Evolutionary conservation across 2,113 vertebrate genomes (phyloP).

Genomic region (Tragelaphus scriptus): DNA sequence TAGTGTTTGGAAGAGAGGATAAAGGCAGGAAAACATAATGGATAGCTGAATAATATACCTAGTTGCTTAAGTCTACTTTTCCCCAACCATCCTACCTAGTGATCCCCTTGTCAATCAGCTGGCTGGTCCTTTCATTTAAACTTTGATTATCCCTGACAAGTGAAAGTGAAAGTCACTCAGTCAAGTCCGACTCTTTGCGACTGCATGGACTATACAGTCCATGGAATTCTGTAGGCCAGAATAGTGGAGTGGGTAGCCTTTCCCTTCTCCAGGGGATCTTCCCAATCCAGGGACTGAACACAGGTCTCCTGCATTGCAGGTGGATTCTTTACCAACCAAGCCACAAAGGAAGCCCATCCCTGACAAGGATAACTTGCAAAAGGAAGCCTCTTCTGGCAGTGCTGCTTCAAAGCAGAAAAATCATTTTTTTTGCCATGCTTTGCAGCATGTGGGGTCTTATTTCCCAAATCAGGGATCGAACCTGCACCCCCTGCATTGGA

Average conservation of each 20-base stretch:
- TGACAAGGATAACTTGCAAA: slow-evolving; percentile 19
- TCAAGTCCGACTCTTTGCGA: background rate
- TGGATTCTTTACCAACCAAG: background rate
- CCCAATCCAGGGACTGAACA: background rate
- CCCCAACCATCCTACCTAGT: background rate
- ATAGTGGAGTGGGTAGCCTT: background rate
- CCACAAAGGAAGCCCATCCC: background rate
- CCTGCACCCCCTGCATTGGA: background rate
- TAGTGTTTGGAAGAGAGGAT: background rate
- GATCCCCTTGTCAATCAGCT: background rate
- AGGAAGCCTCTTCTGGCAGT: slow-evolving; percentile 7
- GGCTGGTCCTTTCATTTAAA: background rate
- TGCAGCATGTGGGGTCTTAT: background rate
- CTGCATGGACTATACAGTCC: background rate
- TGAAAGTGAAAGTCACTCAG: background rate
- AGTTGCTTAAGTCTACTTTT: background rate
- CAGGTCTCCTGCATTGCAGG: background rate
- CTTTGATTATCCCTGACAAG: slow-evolving; percentile 13
- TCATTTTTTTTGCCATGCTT: background rate
- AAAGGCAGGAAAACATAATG: slow-evolving; percentile 10
- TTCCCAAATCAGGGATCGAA: background rate
- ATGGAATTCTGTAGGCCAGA: background rate
- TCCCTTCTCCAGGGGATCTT: background rate
- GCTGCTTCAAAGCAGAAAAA: slow-evolving; percentile 19
- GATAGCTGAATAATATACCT: background rate